Base-by-base conservation (phyloP, 30 jellyfish, hydroid and myxozoan species). In the Hydractinia echinata region DNA sequence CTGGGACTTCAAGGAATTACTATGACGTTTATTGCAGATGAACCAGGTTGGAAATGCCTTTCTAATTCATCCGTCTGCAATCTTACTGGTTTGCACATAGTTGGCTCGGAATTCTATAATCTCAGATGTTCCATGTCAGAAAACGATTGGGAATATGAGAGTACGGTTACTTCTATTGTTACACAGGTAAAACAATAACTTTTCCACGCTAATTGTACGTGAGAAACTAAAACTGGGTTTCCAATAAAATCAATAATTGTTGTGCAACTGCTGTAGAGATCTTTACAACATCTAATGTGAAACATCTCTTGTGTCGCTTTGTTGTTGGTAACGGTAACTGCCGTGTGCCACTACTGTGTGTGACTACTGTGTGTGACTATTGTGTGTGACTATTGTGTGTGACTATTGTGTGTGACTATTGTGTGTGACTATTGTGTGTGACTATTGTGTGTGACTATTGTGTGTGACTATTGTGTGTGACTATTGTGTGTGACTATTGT, bases 31-130 rank as follows among this genome's bases (percentile, higher is more conserved):
- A 53, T 73, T 8, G 58, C 88, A 8, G 21, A 39, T 8, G 89
- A 82, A 10, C 89, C 89, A 7, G 79, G 87, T 9, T 82, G 89
- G 89, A 49, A 54, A 56, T 82, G 89, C 55, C 19, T 51, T 51
- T 18, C 88, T 5, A 72, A 55, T 69, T 53, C 87, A 19, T 19
- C 66, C 15, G 14, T 9, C 16, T 82, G 89, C 82, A 82, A 72
- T 53, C 21, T n/a, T 21, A 70, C 89, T 13, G 67, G 62, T 5
- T 14, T 58, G 10, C 39, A 30, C 61, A 55, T 79, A 49, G 53
- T 79, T 73, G 79, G 73, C 14, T 15, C 21, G 61, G 18, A 66
- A 8, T 19, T 60, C 18, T 82, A 82, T 58, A 16, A 54, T 13
- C 14, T 20, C 15, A 18, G 89, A 68, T 82, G 89, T 61, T 30